These are phyloP conservation scores for Cataglyphis hispanica DNA, from an alignment of 1,140 invertebrate species.

Conservation along the genomic window DNA sequence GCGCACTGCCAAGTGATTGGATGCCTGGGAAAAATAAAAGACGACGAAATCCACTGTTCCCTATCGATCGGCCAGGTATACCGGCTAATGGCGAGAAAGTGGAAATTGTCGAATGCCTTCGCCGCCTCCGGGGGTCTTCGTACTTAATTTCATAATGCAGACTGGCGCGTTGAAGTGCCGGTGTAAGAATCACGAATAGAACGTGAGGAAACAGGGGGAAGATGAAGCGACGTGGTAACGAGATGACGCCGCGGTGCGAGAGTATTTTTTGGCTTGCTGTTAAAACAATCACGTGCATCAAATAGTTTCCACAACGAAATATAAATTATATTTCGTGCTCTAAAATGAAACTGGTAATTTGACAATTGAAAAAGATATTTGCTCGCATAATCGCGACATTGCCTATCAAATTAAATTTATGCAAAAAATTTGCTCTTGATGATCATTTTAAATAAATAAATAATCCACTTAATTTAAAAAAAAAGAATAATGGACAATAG, in stretches of 20 bases:
- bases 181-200: conserved; percentile 50
- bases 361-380: conserved; percentile 9
- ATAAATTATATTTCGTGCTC: not conserved
- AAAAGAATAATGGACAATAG: not conserved
- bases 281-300: conserved; percentile 46
- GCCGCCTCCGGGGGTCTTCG: conserved; percentile 45
- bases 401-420: conserved; percentile 12
- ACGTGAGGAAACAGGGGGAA: conserved; percentile 23
- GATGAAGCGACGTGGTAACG: conserved; percentile 37
- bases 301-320: conserved; percentile 31
- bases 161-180: conserved; percentile 41
- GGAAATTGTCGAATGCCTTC: conserved; percentile 55
- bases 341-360: conserved; percentile 9
- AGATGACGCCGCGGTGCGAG: conserved; percentile 32
- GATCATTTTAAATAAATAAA: not conserved
- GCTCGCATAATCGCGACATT: conserved; percentile 6
- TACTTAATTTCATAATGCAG: conserved; percentile 75
- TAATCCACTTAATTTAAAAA: not conserved
- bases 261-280: conserved; percentile 41
- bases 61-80: conserved; percentile 57
- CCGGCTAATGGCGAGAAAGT: conserved; percentile 59
- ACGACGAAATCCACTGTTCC: conserved; percentile 46
- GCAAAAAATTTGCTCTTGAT: not conserved
- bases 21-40: conserved; percentile 41
- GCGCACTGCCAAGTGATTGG: conserved; percentile 56